Base-by-base conservation (phyloP, 2,113 vertebrate species). In the Nicator chloris region DNA sequence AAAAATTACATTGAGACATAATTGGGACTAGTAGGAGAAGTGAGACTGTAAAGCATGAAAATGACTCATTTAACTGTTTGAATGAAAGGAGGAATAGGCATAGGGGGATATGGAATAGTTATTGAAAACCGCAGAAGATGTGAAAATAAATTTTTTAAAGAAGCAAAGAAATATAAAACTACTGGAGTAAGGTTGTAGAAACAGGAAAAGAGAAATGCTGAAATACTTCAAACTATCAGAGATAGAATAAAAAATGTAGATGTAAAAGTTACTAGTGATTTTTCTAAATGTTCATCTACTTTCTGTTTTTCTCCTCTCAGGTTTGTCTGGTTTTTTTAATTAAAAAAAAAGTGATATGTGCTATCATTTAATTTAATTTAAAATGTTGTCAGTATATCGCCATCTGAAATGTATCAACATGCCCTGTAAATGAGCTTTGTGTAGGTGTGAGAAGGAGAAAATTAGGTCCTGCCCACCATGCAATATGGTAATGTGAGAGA, bases 331-430 rank as follows among this genome's bases (percentile, higher is more conserved):
- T 13, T 56, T 59, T 73, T 87, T 75, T 11, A 40, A 30, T 15
- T 57, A 24, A n/a, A 27, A 44, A 59, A 49, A 66, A 44, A 49
- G 19, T 59, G 33, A 22, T 86, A 70, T 35, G 42, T 81, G 42
- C 18, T 95, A 78, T 65, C 11, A 71, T 86, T 86, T 69, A 82
- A 71, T 82, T 91, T 80, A 77, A 89, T 95, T 77, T 88, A 81
- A 88, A 82, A 82, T 59, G 27, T 83, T 93, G 42, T 78, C 73
- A 86, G 72, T 70, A 35, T 75, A 82, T 84, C 4, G 6, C 50
- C 44, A 82, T 78, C 77, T 92, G 69, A 94, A 86, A 82, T 66
- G 33, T 75, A 95, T 81, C 77, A 86, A 65, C 95, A 81, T 91
- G 84, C 39, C 89, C 42, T 3, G 8, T 75, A 81, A 94, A 63